Evolutionary conservation across 37 sponge, comb jelly and placozoan genomes (phyloP).

Genomic region (Cladorhizidae sp.): DNA sequence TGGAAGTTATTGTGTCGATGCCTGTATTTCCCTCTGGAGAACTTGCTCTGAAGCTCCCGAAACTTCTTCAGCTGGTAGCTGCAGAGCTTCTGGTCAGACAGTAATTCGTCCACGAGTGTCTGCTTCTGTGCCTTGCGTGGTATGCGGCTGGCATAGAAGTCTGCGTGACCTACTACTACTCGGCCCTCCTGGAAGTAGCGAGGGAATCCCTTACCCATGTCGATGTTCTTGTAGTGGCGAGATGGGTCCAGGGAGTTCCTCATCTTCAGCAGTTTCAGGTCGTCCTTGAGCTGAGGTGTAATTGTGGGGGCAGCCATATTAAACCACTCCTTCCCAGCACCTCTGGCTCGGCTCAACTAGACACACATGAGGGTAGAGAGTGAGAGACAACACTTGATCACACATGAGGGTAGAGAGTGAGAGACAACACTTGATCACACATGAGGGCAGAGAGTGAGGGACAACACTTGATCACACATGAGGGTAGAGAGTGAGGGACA

Average conservation of each 20-base stretch:
- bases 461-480: too few relatives aligned
- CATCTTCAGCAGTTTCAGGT: constrained; percentile 70
- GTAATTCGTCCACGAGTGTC: constrained; percentile 78
- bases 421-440: too few relatives aligned
- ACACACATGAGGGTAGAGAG: too few relatives aligned
- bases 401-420: too few relatives aligned
- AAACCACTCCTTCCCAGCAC: constrained; percentile 77
- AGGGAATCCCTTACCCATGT: constrained; percentile 56
- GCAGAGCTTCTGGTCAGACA: constrained; percentile 60
- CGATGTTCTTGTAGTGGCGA: constrained; percentile 68
- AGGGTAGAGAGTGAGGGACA: too few relatives aligned
- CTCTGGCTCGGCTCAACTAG: constrained; percentile 43
- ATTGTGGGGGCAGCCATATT: constrained; percentile 69
- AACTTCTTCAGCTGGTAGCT: constrained; percentile 41
- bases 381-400: too few relatives aligned
- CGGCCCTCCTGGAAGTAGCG: constrained; percentile 81
- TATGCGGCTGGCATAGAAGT: constrained; percentile 75
- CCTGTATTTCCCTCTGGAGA: constrained; percentile 32
- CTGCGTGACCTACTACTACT: constrained; percentile 65
- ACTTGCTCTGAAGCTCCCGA: constrained; percentile 18
- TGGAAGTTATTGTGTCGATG: neutral
- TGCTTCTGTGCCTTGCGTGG: constrained; percentile 59
- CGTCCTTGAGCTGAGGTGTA: constrained; percentile 73
- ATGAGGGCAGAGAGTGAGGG: too few relatives aligned
- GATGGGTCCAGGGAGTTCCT: constrained; percentile 69